These are phyloP conservation scores for Laothoe populi DNA, from an alignment of 2,888 invertebrate genomes.

Conservation along the genomic window DNA sequence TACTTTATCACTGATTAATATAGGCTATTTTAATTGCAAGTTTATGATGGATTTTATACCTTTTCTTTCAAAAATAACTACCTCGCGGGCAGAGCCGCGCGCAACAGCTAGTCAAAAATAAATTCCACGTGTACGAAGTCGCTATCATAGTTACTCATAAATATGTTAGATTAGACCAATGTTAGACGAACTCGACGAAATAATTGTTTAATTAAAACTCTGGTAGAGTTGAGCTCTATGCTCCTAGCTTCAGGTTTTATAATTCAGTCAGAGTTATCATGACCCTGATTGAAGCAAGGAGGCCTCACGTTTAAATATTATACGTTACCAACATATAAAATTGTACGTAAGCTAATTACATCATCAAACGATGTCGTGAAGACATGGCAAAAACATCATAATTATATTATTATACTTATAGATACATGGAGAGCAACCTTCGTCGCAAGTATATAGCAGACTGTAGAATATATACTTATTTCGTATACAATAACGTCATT, in stretches of 20 bases:
- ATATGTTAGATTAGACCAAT: too few species aligned
- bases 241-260: constrained; percentile 37
- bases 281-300: constrained; percentile 54
- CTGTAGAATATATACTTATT: neutral
- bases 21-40: too few species aligned
- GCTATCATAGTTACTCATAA: too few species aligned
- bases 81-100: too few species aligned
- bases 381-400: constrained; percentile 37
- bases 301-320: constrained; percentile 38
- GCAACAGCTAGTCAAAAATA: too few species aligned
- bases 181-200: too few species aligned
- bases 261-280: constrained; percentile 46
- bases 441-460: constrained; percentile 14
- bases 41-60: too few species aligned
- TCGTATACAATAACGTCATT: neutral
- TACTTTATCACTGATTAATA: too few species aligned
- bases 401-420: constrained; percentile 45
- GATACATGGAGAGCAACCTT: constrained; percentile 26
- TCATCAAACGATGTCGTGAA: constrained; percentile 36
- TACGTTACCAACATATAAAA: constrained; percentile 47
- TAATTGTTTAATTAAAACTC: too few species aligned
- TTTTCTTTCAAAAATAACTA: too few species aligned
- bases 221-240: constrained; percentile 7
- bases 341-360: constrained; percentile 46
- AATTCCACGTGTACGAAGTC: too few species aligned